Percentiles rank a stretch among this genome's conserved stretches.
phyloP scores from a whole-genome alignment of 2,888 invertebrate genomes.

The Quadriops clusia region DNA sequence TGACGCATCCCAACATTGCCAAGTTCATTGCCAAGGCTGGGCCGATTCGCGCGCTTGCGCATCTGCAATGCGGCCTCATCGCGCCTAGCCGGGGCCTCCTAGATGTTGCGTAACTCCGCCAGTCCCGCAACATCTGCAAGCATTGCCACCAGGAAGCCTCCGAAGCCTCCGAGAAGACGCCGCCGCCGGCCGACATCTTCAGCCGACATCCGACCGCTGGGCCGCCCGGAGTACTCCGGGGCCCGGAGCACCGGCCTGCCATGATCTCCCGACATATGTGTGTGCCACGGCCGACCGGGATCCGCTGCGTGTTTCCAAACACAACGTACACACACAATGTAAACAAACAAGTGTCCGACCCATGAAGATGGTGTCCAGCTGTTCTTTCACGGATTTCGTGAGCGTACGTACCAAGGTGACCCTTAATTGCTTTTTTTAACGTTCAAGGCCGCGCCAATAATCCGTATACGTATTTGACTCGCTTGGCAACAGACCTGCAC shows the following conservation, averaged over 20 bases:
- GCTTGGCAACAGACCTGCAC: constrained; percentile 28
- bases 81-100: constrained; percentile 28
- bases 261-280: too few relatives aligned
- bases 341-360: constrained; percentile 16
- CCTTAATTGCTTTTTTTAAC: constrained; percentile 28
- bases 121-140: constrained; percentile 27
- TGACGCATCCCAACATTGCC: constrained; percentile 41
- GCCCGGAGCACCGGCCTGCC: too few relatives aligned
- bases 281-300: too few relatives aligned
- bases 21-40: constrained; percentile 72
- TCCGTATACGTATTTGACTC: constrained; percentile 24
- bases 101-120: constrained; percentile 28
- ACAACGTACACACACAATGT: constrained; percentile 14
- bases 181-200: constrained; percentile 9
- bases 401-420: constrained; percentile 28
- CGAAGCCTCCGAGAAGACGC: constrained; percentile 4
- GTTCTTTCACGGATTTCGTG: constrained; percentile 16
- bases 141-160: constrained; percentile 23
- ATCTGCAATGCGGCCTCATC: constrained; percentile 49
- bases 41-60: constrained; percentile 36
- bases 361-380: constrained; percentile 19
- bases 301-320: too few relatives aligned
- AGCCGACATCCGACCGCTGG: too few relatives aligned
- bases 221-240: too few relatives aligned
- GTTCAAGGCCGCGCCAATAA: constrained; percentile 27